Base-by-base conservation (phyloP, 2,888 invertebrate genomes). In the Pristionchus japonicus region DNA sequence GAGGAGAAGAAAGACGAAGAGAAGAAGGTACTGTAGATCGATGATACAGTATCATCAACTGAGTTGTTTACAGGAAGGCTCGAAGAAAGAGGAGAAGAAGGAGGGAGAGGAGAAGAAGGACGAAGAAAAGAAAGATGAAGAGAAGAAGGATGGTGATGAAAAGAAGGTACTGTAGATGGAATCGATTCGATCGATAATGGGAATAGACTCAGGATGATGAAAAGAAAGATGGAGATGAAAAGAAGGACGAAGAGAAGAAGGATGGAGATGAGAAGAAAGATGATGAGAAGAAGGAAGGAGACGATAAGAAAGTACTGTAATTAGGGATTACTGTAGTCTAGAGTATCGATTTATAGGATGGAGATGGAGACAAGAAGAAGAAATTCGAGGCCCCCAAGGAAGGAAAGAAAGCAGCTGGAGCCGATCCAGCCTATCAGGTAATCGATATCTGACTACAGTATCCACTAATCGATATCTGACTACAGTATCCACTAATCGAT, bases 271-370 rank as follows among this genome's bases (percentile, higher is more conserved):
- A 70, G 23, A 70, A 70, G 70, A 70, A 70, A 70, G 70, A 77
- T 13, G 77, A 77, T n/a, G 77, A 77, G 11, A 77, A 77, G 77
- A 77, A 77, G 77, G 77, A 77, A 47, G 77, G 77, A n/a, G 74
- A 74, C n/a, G 43, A 43, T 77, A 77, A 77, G 77, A 77, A 70
- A 34, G 70, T 70, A 70, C 31, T 57, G 57, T 57, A 57, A 9
- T 23, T n/a, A n/a, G 31, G 31, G 64, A 9, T n/a, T 70, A 34
- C 70, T 23, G 37, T 70, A 70, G 34, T 64, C 37, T 17, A 70
- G 17, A 37, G 17, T 37, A 37, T 37, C 70, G 6, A 70, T 70
- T 70, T 20, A 37, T 3, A 70, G 70, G 70, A 70, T 2, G 37
- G 37, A 20, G 77, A 77, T n/a, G 77, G 77, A 1, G 77, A 77